Evolutionary conservation across 2,888 invertebrate genomes (phyloP), one percentile per base, ranked within the genome.

Genomic region (Zhuqinia jingwanae): DNA sequence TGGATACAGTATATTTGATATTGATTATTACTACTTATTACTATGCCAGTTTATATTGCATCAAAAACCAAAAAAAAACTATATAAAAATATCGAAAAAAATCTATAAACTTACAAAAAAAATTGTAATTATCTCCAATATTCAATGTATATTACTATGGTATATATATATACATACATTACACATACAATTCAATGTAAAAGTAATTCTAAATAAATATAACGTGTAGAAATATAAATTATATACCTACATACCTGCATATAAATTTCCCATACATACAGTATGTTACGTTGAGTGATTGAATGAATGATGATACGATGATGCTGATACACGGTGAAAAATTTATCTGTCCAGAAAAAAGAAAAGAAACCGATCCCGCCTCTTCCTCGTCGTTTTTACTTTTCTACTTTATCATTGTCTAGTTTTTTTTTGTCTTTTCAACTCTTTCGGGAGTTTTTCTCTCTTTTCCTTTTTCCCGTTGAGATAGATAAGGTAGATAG

Each of bases 341-440:
- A 50, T 53, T 78, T 85, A 78, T 85, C 84, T 85, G 84, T 85
- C 84, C 84, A 85, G 36, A 27, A 83, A 75, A 25, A 56, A 63
- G 77, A 78, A 27, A 83, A 76, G n/a, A 75, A 77, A 83, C 68
- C 76, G 70, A 60, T 78, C 68, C 50, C 63, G 15, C 20, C 45
- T 77, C 60, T 42, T 42, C 30, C 36, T 36, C 36, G 0, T 36
- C 42, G n/a, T n/a, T 56, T 53, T 75, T 36, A 36, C 75, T 56
- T 53, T 53, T 17, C 20, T 75, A 76, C 76, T 77, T 60, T 60
- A 45, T 77, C 77, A 77, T n/a, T 60, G 60, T 77, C 77, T 45
- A 10, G 15, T 47, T 73, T 50, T 73, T 65, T 65, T 50, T 73
- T 73, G 50, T 47, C 47, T 50, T 73, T 50, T 73, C 73, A 73